phyloP scores from a whole-genome alignment of 2,113 vertebrate genomes.

The Taurulus bubalis region DNA sequence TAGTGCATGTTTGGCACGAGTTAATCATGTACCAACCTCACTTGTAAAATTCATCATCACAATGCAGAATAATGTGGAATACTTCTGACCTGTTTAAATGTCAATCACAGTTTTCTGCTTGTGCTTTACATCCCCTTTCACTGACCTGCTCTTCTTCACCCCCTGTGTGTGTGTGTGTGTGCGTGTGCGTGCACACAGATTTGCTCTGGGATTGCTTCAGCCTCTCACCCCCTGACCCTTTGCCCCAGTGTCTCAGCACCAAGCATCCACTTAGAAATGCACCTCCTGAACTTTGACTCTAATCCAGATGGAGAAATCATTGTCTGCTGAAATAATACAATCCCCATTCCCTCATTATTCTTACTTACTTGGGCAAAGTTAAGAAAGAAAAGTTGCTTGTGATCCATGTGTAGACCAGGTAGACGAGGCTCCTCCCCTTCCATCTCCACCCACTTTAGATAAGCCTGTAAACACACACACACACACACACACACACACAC shows the following conservation, averaged over 20 bases:
- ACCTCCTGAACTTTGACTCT: background rate
- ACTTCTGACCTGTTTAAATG: conserved; percentile 19
- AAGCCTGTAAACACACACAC: conserved; percentile 85
- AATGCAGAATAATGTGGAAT: background rate
- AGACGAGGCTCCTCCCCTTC: conserved; percentile 89
- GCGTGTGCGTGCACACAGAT: background rate
- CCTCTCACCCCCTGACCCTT: background rate
- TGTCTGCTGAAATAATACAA: background rate
- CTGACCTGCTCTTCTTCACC: conserved; percentile 6
- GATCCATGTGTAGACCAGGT: conserved; percentile 91
- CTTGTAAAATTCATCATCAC: background rate
- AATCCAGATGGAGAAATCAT: conserved; percentile 12
- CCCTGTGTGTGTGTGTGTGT: background rate
- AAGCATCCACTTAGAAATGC: conserved; percentile 9
- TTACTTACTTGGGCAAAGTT: conserved; percentile 94
- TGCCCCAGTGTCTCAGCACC: conserved; percentile 29
- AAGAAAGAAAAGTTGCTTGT: conserved; percentile 96
- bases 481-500: conserved; percentile 34
- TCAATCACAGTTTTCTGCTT: conserved; percentile 2
- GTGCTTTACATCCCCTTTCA: conserved; percentile 31
- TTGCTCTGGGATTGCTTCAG: conserved; percentile 32
- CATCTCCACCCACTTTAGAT: conserved; percentile 90
- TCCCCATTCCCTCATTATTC: conserved; percentile 1
- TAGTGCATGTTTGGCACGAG: background rate
- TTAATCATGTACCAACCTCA: background rate